Evolutionary conservation across 2,113 vertebrate species (phyloP).

Genomic region (Oryzias celebensis): DNA sequence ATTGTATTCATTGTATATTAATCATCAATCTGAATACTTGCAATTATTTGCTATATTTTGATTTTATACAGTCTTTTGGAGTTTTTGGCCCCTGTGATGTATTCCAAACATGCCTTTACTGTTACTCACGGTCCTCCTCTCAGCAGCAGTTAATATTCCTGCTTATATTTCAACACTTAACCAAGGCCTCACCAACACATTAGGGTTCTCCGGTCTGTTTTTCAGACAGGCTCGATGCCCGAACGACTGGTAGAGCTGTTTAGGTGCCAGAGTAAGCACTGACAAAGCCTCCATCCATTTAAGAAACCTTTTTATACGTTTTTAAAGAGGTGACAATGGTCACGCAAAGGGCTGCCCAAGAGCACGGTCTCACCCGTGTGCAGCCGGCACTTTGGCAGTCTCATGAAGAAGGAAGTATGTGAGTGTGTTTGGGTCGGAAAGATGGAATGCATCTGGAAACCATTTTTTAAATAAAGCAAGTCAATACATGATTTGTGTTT

Average conservation of each 20-base stretch:
- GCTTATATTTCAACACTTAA: constrained; percentile 41
- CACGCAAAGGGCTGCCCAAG: constrained; percentile 49
- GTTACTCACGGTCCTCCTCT: constrained; percentile 14
- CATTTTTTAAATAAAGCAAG: constrained; percentile 27
- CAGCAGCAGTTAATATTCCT: constrained; percentile 16
- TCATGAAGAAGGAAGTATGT: constrained; percentile 13
- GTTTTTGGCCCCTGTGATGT: constrained; percentile 2
- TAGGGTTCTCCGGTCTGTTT: constrained; percentile 35
- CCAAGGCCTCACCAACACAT: constrained; percentile 15
- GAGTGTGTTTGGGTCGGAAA: constrained; percentile 8
- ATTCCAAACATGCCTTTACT: constrained; percentile 15
- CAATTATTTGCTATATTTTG: neutral
- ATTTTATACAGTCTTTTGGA: neutral
- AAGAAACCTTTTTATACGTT: constrained; percentile 60
- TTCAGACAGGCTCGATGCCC: constrained; percentile 38
- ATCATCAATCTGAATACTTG: neutral
- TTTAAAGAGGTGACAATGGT: constrained; percentile 64
- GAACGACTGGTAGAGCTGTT: constrained; percentile 26
- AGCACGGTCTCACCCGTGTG: constrained; percentile 21
- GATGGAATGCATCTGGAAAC: constrained; percentile 29
- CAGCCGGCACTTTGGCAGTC: constrained; percentile 37
- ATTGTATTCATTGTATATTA: too few relatives aligned
- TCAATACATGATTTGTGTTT: constrained; percentile 31
- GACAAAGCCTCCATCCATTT: constrained; percentile 52
- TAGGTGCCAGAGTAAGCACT: constrained; percentile 64